A percentile compares a stretch with the other conserved stretches of the same genome.
phyloP scores from a whole-genome alignment of 2,888 invertebrate genomes.

The Tethea ocularis region DNA sequence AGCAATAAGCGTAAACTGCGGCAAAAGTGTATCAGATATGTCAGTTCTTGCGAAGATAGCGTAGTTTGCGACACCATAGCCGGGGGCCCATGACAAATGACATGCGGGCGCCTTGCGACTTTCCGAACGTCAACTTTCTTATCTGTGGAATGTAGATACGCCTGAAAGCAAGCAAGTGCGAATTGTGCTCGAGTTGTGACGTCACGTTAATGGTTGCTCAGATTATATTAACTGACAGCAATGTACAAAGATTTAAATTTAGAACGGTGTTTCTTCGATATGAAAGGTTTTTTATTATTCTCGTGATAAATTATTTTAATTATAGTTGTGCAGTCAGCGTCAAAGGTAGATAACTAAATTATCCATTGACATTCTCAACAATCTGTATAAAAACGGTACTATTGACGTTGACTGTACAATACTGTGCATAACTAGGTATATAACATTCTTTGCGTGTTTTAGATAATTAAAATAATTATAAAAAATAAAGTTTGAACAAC shows the following conservation, averaged over 20 bases:
- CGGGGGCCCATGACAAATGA: conserved; percentile 56
- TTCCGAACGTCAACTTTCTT: conserved; percentile 51
- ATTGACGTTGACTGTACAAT: no score
- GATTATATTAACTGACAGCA: conserved; percentile 5
- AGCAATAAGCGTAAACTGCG: conserved; percentile 10
- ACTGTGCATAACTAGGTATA: no score
- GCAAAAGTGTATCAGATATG: conserved; percentile 31
- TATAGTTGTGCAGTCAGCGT: no score
- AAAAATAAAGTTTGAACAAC: background rate
- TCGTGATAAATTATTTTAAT: no score
- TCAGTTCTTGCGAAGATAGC: conserved; percentile 35
- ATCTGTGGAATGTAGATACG: conserved; percentile 33
- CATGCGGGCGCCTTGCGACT: conserved; percentile 47
- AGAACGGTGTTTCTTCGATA: no score
- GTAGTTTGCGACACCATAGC: conserved; percentile 38
- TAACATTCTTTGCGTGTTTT: no score
- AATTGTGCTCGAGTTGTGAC: conserved; percentile 1
- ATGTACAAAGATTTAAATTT: background rate
- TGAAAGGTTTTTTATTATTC: no score
- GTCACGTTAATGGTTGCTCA: conserved; percentile 9
- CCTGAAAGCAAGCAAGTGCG: background rate
- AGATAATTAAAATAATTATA: background rate
- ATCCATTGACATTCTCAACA: no score
- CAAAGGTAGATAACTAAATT: no score
- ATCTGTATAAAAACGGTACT: no score